Evolutionary conservation across 2,797 vertebrate species (phyloP), one percentile per base, ranked within the genome.

Genomic region (Lacerta agilis): DNA sequence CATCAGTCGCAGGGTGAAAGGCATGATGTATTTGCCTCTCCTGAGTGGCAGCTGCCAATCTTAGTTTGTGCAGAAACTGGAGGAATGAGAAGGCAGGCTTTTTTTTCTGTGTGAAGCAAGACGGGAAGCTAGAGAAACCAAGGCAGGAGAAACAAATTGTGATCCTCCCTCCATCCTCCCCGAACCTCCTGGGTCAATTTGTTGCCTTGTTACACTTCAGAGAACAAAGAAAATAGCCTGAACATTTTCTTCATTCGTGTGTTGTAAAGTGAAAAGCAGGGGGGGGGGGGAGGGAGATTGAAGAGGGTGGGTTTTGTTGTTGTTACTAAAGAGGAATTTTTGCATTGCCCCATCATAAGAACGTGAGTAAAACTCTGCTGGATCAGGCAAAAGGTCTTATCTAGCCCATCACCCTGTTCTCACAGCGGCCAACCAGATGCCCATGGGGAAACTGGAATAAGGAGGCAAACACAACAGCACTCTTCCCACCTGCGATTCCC

Each of bases 161-260:
- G 81, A 88, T 41, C 72, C 8, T 20, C 23, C 2, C 20, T 18
- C 29, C 77, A 15, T 49, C 49, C 49, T 33, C 77, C n/a, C 58
- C 61, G 27, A 64, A 77, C 75, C 72, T 36, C 17, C 49, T 49
- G 73, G 81, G 81, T 88, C 81, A 88, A 88, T 88, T 88, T 88
- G 64, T 82, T 88, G 73, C 81, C 64, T 49, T 88, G 87, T 71
- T 83, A 83, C 87, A 88, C 87, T 88, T 58, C 80, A 83, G 72
- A 71, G 87, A 83, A 82, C 87, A 88, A 88, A 88, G 87, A 83
- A 83, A 88, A 88, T 82, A 88, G 87, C 76, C 61, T 78, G 81
- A 69, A 83, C 43, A 76, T 88, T 88, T 88, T 88, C 87, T 88
- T 83, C 83, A 88, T 83, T 78, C 81, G 78, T 88, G 81, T 69